A percentile compares a stretch with the other conserved stretches of the same genome.
Conservation (phyloP, 2,888 invertebrate genomes). For the Seira musarum region DNA sequence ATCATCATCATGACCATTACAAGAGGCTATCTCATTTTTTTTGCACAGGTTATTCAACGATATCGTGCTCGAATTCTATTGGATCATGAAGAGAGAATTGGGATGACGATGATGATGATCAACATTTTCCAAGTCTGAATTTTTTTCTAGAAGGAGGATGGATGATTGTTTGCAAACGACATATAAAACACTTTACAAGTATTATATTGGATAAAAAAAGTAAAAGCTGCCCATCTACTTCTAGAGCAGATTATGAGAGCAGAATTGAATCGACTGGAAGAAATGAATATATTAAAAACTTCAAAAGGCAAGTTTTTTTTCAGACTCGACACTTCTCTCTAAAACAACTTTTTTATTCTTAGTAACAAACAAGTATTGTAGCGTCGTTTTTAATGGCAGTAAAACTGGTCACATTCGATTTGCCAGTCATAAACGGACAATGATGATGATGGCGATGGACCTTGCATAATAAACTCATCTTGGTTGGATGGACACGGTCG, state of each 20-base stretch:
- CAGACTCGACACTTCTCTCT: no score
- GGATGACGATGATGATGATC: slow-evolving; percentile 5
- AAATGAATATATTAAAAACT: not conserved
- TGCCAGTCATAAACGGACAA: slow-evolving; percentile 23
- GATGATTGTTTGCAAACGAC: slow-evolving; percentile 3
- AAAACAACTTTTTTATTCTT: slow-evolving; percentile 9
- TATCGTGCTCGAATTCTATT: slow-evolving; percentile 44
- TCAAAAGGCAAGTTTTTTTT: not conserved
- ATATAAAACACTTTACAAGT: slow-evolving; percentile 1
- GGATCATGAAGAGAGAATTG: slow-evolving; percentile 31
- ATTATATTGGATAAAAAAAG: not conserved
- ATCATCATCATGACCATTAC: slow-evolving; percentile 6
- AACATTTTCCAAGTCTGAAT: not conserved
- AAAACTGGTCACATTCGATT: slow-evolving; percentile 52
- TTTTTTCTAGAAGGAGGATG: not conserved
- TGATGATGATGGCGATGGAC: slow-evolving; percentile 3
- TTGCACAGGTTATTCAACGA: not conserved
- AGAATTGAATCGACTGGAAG: slow-evolving; percentile 1
- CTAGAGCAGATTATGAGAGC: slow-evolving; percentile 45
- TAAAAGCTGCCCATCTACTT: slow-evolving; percentile 10
- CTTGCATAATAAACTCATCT: slow-evolving; percentile 8
- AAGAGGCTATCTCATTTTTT: slow-evolving; percentile 5
- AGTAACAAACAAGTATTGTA: slow-evolving; percentile 10
- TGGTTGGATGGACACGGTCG: not conserved
- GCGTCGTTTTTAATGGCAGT: slow-evolving; percentile 13